Evolutionary conservation across 2,888 invertebrate genomes (phyloP).

Genomic region (Zaprionus obscuricornis): DNA sequence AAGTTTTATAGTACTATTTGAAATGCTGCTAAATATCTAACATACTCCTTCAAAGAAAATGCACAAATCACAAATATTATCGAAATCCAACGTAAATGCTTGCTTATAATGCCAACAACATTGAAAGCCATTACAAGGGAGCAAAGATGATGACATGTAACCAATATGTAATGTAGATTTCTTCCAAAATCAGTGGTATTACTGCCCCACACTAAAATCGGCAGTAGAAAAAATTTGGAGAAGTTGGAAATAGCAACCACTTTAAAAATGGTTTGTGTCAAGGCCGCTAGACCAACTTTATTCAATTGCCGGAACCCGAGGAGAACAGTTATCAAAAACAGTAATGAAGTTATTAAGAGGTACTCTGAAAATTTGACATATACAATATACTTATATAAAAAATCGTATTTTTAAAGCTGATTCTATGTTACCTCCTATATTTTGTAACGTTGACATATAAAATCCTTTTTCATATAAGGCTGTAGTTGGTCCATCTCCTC

Average conservation of each 20-base stretch:
- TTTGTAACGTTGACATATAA: constrained; percentile 85
- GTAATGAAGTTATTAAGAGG: constrained; percentile 57
- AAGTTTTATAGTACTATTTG: constrained; percentile 37
- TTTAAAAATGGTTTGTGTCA: constrained; percentile 83
- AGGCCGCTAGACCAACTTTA: constrained; percentile 36
- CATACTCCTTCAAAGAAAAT: constrained; percentile 74
- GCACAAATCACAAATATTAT: constrained; percentile 66
- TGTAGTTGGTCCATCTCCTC: constrained; percentile 74
- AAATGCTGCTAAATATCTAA: constrained; percentile 58
- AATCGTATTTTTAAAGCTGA: not conserved
- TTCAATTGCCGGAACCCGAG: constrained; percentile 36
- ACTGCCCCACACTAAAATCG: constrained; percentile 86
- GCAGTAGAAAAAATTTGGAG: constrained; percentile 86
- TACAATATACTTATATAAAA: not conserved
- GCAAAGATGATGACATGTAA: constrained; percentile 87
- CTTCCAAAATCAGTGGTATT: constrained; percentile 82
- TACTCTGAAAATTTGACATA: constrained; percentile 62
- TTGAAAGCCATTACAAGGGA: constrained; percentile 87
- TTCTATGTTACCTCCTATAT: constrained; percentile 73
- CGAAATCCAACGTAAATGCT: constrained; percentile 50
- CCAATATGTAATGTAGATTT: constrained; percentile 85
- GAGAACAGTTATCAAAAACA: constrained; percentile 51
- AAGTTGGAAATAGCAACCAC: constrained; percentile 86
- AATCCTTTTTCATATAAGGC: constrained; percentile 86
- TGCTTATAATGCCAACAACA: constrained; percentile 74